A percentile compares a stretch with the other conserved stretches of the same genome.
phyloP scores from a whole-genome alignment of 2,113 vertebrate genomes.

The Madoqua kirkii region DNA sequence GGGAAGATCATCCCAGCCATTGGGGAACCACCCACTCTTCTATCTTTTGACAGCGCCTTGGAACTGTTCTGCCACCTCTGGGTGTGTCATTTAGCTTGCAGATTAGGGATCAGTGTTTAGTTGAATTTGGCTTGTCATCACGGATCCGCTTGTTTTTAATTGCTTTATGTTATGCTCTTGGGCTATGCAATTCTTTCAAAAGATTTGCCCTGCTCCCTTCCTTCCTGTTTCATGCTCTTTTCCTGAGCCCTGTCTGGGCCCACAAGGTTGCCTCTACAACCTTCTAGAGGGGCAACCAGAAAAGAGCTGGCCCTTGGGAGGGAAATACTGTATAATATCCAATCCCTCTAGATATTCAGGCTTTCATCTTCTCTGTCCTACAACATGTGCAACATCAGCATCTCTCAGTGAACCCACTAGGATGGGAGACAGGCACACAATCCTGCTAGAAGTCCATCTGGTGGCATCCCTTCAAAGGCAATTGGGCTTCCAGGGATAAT shows the following conservation, averaged over 20 bases:
- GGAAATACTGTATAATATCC: not conserved
- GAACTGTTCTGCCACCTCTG: not conserved
- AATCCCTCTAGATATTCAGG: not conserved
- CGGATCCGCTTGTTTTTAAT: not conserved
- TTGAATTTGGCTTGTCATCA: not conserved
- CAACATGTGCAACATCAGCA: not conserved
- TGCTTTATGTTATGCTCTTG: not conserved
- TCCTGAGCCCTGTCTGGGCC: fast-evolving
- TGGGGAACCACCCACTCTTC: not conserved
- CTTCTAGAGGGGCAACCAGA: not conserved
- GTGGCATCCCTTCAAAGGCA: not conserved
- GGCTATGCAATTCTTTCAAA: not conserved
- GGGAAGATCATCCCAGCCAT: not conserved
- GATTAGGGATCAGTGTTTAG: not conserved
- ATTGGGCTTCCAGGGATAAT: not conserved
- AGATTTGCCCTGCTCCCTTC: not conserved
- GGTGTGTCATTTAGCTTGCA: not conserved
- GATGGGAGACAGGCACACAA: not conserved
- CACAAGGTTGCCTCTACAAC: not conserved
- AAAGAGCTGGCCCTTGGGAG: not conserved
- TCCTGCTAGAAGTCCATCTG: not conserved
- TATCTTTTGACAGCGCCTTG: not conserved
- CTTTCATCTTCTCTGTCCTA: not conserved
- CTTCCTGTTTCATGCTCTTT: not conserved
- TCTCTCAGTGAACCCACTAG: not conserved